Conservation (phyloP, 2,797 vertebrate genomes). For the Sebastes iracundus region DNA sequence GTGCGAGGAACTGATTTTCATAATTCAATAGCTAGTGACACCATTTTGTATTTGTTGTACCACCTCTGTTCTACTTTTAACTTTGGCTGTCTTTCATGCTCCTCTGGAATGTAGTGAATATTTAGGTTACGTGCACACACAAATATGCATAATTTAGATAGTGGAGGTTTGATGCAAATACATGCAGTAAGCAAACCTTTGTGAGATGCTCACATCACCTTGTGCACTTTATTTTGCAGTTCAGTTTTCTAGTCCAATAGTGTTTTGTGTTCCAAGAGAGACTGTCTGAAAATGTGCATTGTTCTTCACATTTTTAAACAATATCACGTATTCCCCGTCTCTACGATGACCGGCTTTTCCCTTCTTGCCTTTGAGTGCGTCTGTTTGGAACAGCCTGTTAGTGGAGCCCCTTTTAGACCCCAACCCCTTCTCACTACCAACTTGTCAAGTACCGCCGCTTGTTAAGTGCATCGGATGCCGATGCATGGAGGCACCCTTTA, state of each 20-base stretch:
- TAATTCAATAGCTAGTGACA: conserved; percentile 7
- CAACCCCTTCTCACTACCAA: too few species aligned
- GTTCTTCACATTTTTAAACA: neutral
- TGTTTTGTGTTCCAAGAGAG: neutral
- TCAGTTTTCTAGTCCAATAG: neutral
- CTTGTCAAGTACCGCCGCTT: too few species aligned
- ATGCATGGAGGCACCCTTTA: too few species aligned
- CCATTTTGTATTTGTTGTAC: conserved; percentile 12
- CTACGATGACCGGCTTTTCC: too few species aligned
- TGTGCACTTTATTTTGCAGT: neutral
- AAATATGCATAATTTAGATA: neutral
- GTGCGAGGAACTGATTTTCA: neutral
- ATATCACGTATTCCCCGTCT: neutral
- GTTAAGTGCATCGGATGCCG: too few species aligned
- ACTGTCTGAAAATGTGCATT: neutral
- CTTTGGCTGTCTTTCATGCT: neutral
- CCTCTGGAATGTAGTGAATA: neutral
- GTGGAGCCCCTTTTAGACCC: neutral
- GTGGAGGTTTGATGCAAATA: neutral
- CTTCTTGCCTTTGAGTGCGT: too few species aligned
- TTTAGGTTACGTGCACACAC: neutral
- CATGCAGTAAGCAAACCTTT: neutral
- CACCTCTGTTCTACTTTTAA: neutral
- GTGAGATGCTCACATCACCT: neutral
- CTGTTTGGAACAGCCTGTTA: too few species aligned